These are phyloP conservation scores for Molossus molossus DNA, from an alignment of 2,797 vertebrate genomes.

Conservation along the genomic window DNA sequence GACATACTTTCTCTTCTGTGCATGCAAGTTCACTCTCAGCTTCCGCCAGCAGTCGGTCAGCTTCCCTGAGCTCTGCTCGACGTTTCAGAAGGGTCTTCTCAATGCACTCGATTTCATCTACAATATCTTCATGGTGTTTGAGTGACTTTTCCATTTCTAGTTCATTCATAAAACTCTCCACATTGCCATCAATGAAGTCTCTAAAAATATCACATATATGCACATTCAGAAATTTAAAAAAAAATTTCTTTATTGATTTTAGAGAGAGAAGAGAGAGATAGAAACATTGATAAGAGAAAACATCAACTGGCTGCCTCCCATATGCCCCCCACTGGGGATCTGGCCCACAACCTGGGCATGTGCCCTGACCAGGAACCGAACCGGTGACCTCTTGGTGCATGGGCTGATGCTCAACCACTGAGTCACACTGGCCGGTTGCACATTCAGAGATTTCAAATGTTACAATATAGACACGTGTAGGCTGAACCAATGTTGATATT, in stretches of 20 bases:
- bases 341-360: no score
- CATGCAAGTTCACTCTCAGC: constrained; percentile 91
- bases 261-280: no score
- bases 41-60: constrained; percentile 93
- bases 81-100: constrained; percentile 94
- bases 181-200: constrained; percentile 87
- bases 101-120: constrained; percentile 93
- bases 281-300: no score
- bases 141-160: constrained; percentile 89
- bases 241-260: no score
- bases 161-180: constrained; percentile 85
- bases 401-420: no score
- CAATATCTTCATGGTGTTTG: constrained; percentile 88
- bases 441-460: constrained; percentile 57
- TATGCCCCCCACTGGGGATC: no score
- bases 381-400: no score
- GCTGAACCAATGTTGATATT: constrained; percentile 19
- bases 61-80: constrained; percentile 93
- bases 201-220: constrained; percentile 83
- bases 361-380: no score
- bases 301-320: no score
- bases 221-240: constrained; percentile 58
- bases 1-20: constrained; percentile 90
- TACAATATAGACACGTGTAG: background rate
- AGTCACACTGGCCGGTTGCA: background rate